Conservation (phyloP, 1,140 invertebrate genomes). For the Ostrea edulis region DNA sequence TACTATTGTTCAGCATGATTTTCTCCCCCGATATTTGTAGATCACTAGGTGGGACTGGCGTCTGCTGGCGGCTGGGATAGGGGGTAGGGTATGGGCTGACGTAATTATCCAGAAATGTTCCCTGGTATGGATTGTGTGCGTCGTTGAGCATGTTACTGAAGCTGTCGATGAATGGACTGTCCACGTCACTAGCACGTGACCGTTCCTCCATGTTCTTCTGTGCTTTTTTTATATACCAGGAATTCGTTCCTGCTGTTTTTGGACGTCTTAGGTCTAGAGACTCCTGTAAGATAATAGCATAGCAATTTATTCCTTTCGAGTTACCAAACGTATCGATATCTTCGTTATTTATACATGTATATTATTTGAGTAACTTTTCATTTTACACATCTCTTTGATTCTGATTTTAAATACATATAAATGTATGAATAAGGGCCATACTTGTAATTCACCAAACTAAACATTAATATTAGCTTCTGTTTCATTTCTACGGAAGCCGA, state of each 20-base stretch:
- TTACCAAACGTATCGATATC: too few relatives aligned
- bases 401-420: too few relatives aligned
- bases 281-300: not conserved
- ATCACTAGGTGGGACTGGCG: not conserved
- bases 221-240: conserved; percentile 18
- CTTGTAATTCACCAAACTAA: too few relatives aligned
- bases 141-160: conserved; percentile 24
- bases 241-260: conserved; percentile 8
- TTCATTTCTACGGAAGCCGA: too few relatives aligned
- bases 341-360: too few relatives aligned
- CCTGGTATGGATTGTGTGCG: not conserved
- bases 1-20: conserved; percentile 7
- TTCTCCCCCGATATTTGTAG: conserved; percentile 4
- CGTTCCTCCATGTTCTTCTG: conserved; percentile 8
- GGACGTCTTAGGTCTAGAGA: not conserved
- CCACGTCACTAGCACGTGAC: not conserved
- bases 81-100: not conserved
- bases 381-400: too few relatives aligned
- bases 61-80: not conserved
- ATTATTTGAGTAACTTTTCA: too few relatives aligned
- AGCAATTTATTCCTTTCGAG: too few relatives aligned
- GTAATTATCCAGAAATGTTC: not conserved
- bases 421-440: too few relatives aligned
- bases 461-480: too few relatives aligned
- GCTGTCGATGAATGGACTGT: conserved; percentile 16